These are phyloP conservation scores for Odontesthes bonariensis DNA, from an alignment of 2,113 vertebrate genomes.

Conservation along the genomic window DNA sequence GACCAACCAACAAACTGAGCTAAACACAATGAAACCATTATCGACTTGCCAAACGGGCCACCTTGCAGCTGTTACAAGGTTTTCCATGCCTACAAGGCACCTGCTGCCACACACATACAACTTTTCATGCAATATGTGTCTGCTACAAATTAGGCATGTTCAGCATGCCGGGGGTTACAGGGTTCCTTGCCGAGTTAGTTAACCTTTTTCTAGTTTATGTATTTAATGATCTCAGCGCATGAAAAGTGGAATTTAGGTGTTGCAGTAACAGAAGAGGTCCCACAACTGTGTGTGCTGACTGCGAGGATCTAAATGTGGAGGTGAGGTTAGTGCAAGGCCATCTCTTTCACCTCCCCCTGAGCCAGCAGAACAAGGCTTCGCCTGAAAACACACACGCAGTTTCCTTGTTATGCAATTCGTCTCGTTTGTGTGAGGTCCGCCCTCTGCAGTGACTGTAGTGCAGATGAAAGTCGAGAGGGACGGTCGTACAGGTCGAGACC, in stretches of 20 bases:
- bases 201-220: no score
- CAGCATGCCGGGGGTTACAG: neutral
- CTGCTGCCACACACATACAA: conserved; percentile 42
- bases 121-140: neutral
- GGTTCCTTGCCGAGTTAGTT: neutral
- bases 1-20: conserved; percentile 29
- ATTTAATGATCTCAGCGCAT: neutral
- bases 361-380: conserved; percentile 64
- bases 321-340: conserved; percentile 73
- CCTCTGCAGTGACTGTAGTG: conserved; percentile 53
- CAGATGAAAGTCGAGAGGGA: conserved; percentile 54
- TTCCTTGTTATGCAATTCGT: conserved; percentile 56
- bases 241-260: neutral
- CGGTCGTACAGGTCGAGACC: conserved; percentile 22
- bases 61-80: conserved; percentile 40
- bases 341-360: conserved; percentile 71
- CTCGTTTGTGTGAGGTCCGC: conserved; percentile 42
- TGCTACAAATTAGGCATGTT: neutral
- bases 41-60: conserved; percentile 58
- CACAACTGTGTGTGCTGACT: conserved; percentile 50
- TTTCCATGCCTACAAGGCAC: conserved; percentile 41
- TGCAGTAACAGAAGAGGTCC: neutral
- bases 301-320: conserved; percentile 61
- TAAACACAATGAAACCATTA: conserved; percentile 53
- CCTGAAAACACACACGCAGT: conserved; percentile 36